Base-by-base conservation (phyloP, 2,113 vertebrate species). In the Xiphophorus couchianus region DNA sequence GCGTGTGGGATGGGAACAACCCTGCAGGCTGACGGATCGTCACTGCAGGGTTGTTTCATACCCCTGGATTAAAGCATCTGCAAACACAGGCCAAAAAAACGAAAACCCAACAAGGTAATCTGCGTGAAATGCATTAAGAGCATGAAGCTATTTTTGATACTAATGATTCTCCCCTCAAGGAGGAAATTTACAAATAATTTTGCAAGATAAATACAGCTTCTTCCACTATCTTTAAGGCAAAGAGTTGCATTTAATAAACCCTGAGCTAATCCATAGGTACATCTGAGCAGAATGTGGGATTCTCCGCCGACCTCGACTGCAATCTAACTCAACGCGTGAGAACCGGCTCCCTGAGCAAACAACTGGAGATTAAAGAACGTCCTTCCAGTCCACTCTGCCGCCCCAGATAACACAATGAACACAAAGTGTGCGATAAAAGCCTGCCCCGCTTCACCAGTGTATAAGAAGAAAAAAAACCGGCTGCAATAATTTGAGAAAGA, bases 161-260 rank as follows among this genome's bases (percentile, higher is more conserved):
- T 62, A 13, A 39, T 37, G 71, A 73, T 31, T n/a, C 14, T 4
- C 25, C 14, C 37, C 22, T 25, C 51, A 22, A 28, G n/a, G 42
- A 42, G 25, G 37, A 67, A 67, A 10, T 28, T 7, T 4, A 35
- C 31, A 58, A 58, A 58, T 10, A 48, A 48, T 68, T 9, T 29
- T 67, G 25, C 1, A n/a, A 1, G n/a, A 66, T 44, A 67, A 28
- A 67, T 11, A 80, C 77, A 65, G 67, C 87, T 90, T 86, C 78
- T 83, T 90, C 77, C 75, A 51, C 84, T 86, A 86, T 88, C 83
- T 90, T 81, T 83, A 83, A 84, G 74, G 44, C 77, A 83, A 72
- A 83, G 82, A 75, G 67, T 85, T 75, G 78, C 76, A 67, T 80
- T 88, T 48, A 71, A 84, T 69, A 69, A 35, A 58, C 61, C 74